Percentiles rank a stretch among this genome's conserved stretches.
Evolutionary conservation across 2,113 vertebrate genomes (phyloP).

Genomic region (Vanacampus margaritifer): DNA sequence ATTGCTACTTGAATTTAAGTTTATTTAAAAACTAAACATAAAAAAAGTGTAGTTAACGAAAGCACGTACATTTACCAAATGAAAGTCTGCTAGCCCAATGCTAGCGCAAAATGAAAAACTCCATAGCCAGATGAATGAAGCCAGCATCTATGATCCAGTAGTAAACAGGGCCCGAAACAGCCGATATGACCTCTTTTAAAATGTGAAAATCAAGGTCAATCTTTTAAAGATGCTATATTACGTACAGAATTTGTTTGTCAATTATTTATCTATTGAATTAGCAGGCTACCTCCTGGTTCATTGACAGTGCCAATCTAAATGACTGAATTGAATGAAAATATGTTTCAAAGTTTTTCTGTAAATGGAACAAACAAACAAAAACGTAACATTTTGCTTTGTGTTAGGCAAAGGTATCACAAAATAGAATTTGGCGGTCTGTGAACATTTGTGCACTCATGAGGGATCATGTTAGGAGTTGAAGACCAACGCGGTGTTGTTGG

Average conservation of each 20-base stretch:
- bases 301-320: background rate
- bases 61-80: no score
- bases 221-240: no score
- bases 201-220: no score
- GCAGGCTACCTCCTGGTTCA: no score
- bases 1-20: no score
- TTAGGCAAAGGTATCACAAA: background rate
- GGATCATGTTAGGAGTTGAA: conserved; percentile 24
- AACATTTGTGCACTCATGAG: conserved; percentile 18
- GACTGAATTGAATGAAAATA: background rate
- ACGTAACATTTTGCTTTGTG: background rate
- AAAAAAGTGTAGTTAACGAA: no score
- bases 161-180: no score
- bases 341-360: background rate
- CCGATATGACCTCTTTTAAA: no score
- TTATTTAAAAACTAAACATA: no score
- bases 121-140: background rate
- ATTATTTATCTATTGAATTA: no score
- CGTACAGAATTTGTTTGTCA: no score
- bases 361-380: background rate
- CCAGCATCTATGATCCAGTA: no score
- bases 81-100: background rate
- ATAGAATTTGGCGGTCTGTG: conserved; percentile 12
- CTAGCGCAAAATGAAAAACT: background rate
- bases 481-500: conserved; percentile 51